Evolutionary conservation across 2,797 vertebrate species (phyloP).

Genomic region (Enteromius radiatus): DNA sequence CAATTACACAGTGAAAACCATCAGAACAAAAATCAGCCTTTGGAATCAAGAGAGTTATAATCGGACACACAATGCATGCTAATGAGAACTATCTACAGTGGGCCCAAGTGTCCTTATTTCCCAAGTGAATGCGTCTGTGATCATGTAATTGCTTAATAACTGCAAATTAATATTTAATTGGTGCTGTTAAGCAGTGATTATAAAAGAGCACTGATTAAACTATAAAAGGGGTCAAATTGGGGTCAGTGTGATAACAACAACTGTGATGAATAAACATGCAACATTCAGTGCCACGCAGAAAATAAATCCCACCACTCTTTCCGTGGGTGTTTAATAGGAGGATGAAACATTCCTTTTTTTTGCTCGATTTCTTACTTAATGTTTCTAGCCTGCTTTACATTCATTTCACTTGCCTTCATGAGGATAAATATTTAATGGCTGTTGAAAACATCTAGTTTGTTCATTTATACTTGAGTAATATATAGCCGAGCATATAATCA

Average conservation of each 20-base stretch:
- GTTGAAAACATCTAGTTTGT: background rate
- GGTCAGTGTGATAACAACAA: slow-evolving; percentile 25
- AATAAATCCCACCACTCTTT: slow-evolving; percentile 5
- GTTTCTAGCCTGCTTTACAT: slow-evolving; percentile 8
- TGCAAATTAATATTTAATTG: slow-evolving; percentile 56
- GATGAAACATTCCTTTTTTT: background rate
- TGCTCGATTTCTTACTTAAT: background rate
- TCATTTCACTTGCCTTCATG: background rate
- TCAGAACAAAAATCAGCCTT: slow-evolving; percentile 14
- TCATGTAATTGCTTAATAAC: slow-evolving; percentile 58
- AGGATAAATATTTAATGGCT: slow-evolving; percentile 11
- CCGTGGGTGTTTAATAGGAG: background rate
- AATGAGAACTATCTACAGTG: slow-evolving; percentile 28
- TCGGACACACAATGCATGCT: slow-evolving; percentile 27
- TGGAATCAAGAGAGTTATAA: slow-evolving; percentile 20
- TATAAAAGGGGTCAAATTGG: slow-evolving; percentile 48
- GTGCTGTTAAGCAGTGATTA: slow-evolving; percentile 50
- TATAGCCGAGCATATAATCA: background rate
- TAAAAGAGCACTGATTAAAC: slow-evolving; percentile 40
- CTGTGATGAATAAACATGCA: slow-evolving; percentile 28
- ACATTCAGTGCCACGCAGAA: background rate
- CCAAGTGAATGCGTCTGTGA: slow-evolving; percentile 48
- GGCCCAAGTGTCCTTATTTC: slow-evolving; percentile 44
- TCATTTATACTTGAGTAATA: background rate
- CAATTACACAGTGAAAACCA: background rate